Evolutionary conservation across 2,888 invertebrate genomes (phyloP).

Genomic region (Yponomeuta evonymella): DNA sequence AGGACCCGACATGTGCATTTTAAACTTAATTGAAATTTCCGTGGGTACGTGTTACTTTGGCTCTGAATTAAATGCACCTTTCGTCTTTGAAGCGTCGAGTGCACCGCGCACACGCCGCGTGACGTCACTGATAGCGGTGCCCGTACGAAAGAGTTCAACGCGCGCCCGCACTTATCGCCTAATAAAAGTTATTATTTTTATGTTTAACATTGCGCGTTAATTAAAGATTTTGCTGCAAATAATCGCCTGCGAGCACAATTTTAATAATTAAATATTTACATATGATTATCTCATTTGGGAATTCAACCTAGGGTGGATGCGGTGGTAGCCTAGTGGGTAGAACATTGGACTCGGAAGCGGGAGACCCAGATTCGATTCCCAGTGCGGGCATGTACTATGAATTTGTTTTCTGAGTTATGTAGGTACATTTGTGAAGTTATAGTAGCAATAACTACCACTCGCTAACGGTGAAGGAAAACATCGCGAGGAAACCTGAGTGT

Average conservation of each 20-base stretch:
- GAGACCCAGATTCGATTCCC: too few relatives aligned
- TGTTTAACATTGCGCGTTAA: not conserved
- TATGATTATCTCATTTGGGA: not conserved
- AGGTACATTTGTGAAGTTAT: too few relatives aligned
- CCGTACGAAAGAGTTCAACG: slow-evolving; percentile 41
- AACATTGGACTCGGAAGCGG: too few relatives aligned
- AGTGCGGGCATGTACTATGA: too few relatives aligned
- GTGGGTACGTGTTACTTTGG: slow-evolving; percentile 61
- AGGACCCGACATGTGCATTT: slow-evolving; percentile 49
- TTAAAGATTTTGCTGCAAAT: not conserved
- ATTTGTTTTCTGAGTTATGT: too few relatives aligned
- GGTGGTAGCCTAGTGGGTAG: too few relatives aligned
- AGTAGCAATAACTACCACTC: too few relatives aligned
- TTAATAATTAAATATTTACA: not conserved
- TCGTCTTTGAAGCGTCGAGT: slow-evolving; percentile 33
- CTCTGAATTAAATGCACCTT: slow-evolving; percentile 43
- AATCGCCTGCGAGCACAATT: not conserved
- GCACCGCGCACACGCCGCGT: slow-evolving; percentile 30
- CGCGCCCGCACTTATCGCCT: slow-evolving; percentile 19
- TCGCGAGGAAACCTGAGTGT: too few relatives aligned
- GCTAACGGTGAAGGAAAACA: too few relatives aligned
- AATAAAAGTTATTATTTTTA: slow-evolving; percentile 5
- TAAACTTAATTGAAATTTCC: slow-evolving; percentile 69
- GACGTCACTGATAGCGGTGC: slow-evolving; percentile 21
- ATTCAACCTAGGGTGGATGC: not conserved